Percentiles rank a stretch among this genome's conserved stretches.
phyloP scores from a whole-genome alignment of 2,113 vertebrate genomes.

The Orcinus orca region DNA sequence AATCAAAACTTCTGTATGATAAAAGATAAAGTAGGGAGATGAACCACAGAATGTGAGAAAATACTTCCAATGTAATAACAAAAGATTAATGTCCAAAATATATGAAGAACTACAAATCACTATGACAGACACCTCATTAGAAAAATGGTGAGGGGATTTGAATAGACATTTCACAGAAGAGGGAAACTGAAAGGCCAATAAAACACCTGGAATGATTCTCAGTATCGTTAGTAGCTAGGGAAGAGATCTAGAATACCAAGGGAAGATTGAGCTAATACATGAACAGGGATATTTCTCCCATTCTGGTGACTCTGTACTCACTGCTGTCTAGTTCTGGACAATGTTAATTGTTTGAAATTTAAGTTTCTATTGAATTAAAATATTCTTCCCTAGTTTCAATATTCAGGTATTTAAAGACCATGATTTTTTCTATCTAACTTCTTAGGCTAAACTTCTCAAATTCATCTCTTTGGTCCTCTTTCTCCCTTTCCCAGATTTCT shows the following conservation, averaged over 20 bases:
- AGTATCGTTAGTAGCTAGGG: neutral
- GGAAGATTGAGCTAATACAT: neutral
- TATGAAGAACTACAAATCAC: neutral
- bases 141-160: neutral
- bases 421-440: neutral
- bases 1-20: neutral
- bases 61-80: neutral
- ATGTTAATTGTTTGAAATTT: neutral
- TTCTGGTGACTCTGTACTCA: neutral
- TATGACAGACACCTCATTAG: neutral
- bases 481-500: neutral
- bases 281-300: neutral
- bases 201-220: neutral
- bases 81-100: neutral
- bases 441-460: neutral
- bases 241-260: neutral
- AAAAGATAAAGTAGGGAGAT: neutral
- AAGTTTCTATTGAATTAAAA: conserved; percentile 30
- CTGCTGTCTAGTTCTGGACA: neutral
- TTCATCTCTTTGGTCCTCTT: neutral
- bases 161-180: neutral
- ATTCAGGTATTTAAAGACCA: neutral
- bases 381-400: neutral
- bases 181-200: neutral
- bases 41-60: neutral